Conservation (phyloP, 2,888 invertebrate genomes). For the Himalopsyche japonica region DNA sequence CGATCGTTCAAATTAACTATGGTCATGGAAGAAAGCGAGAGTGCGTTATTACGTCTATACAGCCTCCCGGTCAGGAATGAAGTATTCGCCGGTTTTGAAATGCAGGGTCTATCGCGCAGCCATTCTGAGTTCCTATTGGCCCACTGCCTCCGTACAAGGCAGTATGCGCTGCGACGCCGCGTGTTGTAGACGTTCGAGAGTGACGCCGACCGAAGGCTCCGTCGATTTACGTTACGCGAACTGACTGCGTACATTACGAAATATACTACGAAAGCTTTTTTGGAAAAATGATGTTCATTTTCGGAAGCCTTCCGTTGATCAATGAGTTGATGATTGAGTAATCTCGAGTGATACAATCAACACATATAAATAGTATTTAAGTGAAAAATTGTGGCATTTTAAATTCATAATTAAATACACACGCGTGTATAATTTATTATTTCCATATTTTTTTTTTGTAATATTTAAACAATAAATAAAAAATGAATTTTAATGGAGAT, state of each 20-base stretch:
- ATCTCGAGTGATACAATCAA: neutral
- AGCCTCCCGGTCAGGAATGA: neutral
- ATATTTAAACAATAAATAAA: neutral
- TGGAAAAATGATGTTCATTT: neutral
- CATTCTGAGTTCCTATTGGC: neutral
- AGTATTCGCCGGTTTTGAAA: neutral
- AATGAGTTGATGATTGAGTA: neutral
- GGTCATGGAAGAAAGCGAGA: neutral
- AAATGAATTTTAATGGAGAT: too few species aligned
- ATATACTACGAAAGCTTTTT: neutral
- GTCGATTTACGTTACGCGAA: neutral
- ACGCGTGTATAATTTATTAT: neutral
- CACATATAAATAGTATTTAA: neutral
- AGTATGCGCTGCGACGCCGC: slow-evolving; percentile 24
- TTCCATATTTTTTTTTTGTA: neutral
- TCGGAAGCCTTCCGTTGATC: neutral
- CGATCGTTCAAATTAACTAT: neutral
- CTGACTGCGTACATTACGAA: neutral
- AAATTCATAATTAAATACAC: neutral
- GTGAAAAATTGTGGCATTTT: neutral
- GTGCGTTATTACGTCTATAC: neutral
- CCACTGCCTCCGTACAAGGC: neutral
- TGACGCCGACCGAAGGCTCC: neutral
- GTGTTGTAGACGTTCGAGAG: neutral
- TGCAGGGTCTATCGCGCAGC: slow-evolving; percentile 9